Evolutionary conservation across 1,140 invertebrate species (phyloP), one percentile per base, ranked within the genome.

Genomic region (Panagrolaimus sp.): DNA sequence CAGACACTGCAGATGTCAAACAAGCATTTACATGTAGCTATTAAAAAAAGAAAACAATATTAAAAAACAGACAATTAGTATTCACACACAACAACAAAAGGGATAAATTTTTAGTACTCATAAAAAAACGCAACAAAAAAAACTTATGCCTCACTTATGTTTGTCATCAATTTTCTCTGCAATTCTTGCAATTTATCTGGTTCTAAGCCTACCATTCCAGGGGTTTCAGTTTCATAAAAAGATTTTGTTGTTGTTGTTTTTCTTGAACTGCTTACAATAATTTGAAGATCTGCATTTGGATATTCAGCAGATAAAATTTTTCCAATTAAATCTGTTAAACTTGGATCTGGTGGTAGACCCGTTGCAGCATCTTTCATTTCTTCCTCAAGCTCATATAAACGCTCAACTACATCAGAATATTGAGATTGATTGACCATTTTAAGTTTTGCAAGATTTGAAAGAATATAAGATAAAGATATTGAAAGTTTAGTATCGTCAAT

Each of bases 221-320:
- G 80, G 21, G 82, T 82, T 68, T 82, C 80, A 24, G 80, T 82
- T 48, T 82, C 80, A 58, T 82, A 82, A 67, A 75, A 73, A 26
- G 78, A 82, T 65, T 79, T 82, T n/a, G 81, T 79, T 4, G 80
- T 82, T 24, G 76, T 82, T 2, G 77, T 82, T 38, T 80, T 75
- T 43, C 80, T 63, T 7, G 68, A 71, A 44, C 71, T 80, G 70
- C 73, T 82, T 21, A 83, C 82, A 24, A 75, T 69, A 52, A 82
- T 82, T 67, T 82, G 80, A 6, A 82, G 58, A 67, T 82, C 80
- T 43, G 74, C 58, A 26, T 71, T 63, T 3, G 79, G 75, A 45
- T 71, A 75, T 6, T 71, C 74, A 8, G 67, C 67, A 21, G 77
- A 62, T 24, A 83, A 63, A 21, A 78, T 75, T 66, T 70, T 68